Base-by-base conservation (phyloP, 2,888 invertebrate species). In the Drosophila tripunctata region DNA sequence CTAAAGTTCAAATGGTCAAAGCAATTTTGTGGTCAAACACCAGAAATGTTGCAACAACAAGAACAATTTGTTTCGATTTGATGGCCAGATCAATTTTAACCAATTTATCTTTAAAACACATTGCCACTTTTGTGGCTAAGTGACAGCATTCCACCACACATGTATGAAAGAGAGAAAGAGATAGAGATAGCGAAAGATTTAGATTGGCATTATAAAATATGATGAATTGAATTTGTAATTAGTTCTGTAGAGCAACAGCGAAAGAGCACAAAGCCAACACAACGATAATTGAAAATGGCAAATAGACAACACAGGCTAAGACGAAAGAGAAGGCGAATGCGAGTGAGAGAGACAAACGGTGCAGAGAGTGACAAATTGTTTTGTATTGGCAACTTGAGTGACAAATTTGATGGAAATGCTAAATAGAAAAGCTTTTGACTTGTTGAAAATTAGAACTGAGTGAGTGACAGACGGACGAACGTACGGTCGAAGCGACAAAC, bases 191-290 rank as follows among this genome's bases (percentile, higher is more conserved):
- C 7, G 12, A 33, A 4, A 7, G 35, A 56, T 57, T 41, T 27
- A 15, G 35, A 55, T 64, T 55, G 58, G 14, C 69, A 68, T 50
- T 55, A 43, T 41, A 24, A 58, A 58, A 48, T 63, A 47, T 58
- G 69, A 64, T 64, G 43, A 43, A 69, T 74, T 74, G 31, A 55
- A 68, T 72, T 64, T 68, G 50, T 27, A 58, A 71, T 68, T 62
- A 66, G 73, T 60, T 55, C 1, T 36, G 4, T 4, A 31, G 19
- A 17, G 8, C 33, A n/a, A 33, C 27, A 27, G 15, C 27, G 17
- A 17, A 48, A 19, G 10, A n/a, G n/a, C 24, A 38, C n/a, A 48
- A 33, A 30, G 10, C 6, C 33, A 12, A 45, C 17, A 17, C 12
- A 38, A 61, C 33, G 31, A 43, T 72, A 55, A 72, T 68, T 74